Evolutionary conservation across 2,888 invertebrate genomes (phyloP).

Genomic region (Tetragonula carbonaria): DNA sequence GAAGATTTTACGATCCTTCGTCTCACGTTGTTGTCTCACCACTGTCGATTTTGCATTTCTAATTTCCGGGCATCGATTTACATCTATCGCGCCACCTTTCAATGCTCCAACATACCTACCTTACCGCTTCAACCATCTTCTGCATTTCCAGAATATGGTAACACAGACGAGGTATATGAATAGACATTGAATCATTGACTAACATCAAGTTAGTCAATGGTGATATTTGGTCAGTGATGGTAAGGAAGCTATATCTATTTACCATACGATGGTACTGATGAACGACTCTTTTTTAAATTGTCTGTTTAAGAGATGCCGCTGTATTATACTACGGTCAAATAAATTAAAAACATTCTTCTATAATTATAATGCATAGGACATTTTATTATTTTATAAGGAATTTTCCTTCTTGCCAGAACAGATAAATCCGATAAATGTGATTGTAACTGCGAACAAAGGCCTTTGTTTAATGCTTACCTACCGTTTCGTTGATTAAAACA

Average conservation of each 20-base stretch:
- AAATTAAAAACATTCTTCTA: background rate
- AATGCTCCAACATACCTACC: background rate
- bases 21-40: constrained; percentile 19
- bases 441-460: background rate
- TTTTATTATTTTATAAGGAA: background rate
- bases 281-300: background rate
- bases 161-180: too few relatives aligned
- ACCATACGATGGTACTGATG: background rate
- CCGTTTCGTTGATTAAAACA: background rate
- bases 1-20: constrained; percentile 25
- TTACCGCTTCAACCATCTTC: background rate
- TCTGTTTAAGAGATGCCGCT: background rate
- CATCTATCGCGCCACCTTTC: constrained; percentile 22
- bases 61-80: background rate
- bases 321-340: background rate
- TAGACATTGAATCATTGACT: too few relatives aligned
- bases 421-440: too few relatives aligned
- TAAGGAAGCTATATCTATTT: background rate
- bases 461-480: background rate
- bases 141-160: background rate
- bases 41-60: constrained; percentile 15
- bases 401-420: too few relatives aligned
- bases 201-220: too few relatives aligned
- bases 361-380: background rate
- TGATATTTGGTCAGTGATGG: background rate